Conservation (phyloP, 2,797 vertebrate genomes). For the Steatocranus sp. region DNA sequence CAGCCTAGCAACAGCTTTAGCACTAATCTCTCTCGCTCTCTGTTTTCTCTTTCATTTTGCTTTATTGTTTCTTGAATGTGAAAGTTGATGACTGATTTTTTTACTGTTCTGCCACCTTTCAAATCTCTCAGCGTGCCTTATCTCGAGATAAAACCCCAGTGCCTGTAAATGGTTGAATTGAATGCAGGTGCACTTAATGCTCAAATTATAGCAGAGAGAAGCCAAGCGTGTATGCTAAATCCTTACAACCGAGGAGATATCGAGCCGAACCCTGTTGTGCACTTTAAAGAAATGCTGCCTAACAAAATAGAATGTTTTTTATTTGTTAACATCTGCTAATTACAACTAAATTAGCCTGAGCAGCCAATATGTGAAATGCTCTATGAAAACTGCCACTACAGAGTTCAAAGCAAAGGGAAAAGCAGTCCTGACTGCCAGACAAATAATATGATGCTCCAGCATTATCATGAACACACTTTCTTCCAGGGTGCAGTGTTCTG, state of each 20-base stretch:
- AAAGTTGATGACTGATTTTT: slow-evolving; percentile 58
- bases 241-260: slow-evolving; percentile 10
- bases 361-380: not conserved
- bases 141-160: slow-evolving; percentile 39
- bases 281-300: slow-evolving; percentile 2
- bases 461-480: not conserved
- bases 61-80: slow-evolving; percentile 55
- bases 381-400: not conserved
- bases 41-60: slow-evolving; percentile 53
- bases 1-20: slow-evolving; percentile 40
- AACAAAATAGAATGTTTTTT: not conserved
- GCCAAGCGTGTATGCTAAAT: slow-evolving; percentile 23
- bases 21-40: slow-evolving; percentile 42
- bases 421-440: not conserved
- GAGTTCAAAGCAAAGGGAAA: not conserved
- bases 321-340: not conserved
- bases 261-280: not conserved
- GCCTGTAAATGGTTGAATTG: slow-evolving; percentile 41
- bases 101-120: slow-evolving; percentile 41
- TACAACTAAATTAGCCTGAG: not conserved
- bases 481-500: not conserved
- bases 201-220: not conserved
- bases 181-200: slow-evolving; percentile 42
- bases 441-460: not conserved
- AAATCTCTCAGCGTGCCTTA: slow-evolving; percentile 61